A percentile compares a stretch with the other conserved stretches of the same genome.
Conservation (phyloP, 2,888 invertebrate species). For the Patella ulyssiponensis region DNA sequence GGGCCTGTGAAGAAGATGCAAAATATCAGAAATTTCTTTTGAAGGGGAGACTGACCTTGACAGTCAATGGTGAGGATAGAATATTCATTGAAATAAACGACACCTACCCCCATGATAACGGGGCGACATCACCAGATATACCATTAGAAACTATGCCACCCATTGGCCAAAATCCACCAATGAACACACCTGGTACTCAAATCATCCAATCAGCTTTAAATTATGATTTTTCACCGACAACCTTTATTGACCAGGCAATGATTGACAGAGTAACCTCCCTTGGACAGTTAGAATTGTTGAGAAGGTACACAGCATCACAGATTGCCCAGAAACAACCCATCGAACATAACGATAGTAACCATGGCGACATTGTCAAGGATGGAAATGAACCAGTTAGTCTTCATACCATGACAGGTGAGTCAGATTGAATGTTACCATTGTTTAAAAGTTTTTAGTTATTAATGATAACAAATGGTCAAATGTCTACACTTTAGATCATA, state of each 20-base stretch:
- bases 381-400: too few relatives aligned
- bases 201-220: not conserved
- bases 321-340: too few relatives aligned
- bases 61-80: not conserved
- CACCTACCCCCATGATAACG: not conserved
- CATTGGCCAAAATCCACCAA: not conserved
- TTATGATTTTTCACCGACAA: not conserved
- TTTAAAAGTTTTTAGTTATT: too few relatives aligned
- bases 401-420: too few relatives aligned
- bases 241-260: not conserved
- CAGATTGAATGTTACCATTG: too few relatives aligned
- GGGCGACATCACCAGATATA: not conserved
- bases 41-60: not conserved
- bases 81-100: not conserved
- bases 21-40: not conserved
- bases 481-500: too few relatives aligned
- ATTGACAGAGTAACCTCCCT: constrained; percentile 25
- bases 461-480: too few relatives aligned
- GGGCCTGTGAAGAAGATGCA: not conserved
- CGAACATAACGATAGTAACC: too few relatives aligned
- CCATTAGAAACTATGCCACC: too few relatives aligned
- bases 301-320: constrained; percentile 7
- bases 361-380: too few relatives aligned
- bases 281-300: constrained; percentile 21
- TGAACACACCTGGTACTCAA: not conserved